Evolutionary conservation across 2,113 vertebrate species (phyloP).

Genomic region (Psilopogon haemacephalus): DNA sequence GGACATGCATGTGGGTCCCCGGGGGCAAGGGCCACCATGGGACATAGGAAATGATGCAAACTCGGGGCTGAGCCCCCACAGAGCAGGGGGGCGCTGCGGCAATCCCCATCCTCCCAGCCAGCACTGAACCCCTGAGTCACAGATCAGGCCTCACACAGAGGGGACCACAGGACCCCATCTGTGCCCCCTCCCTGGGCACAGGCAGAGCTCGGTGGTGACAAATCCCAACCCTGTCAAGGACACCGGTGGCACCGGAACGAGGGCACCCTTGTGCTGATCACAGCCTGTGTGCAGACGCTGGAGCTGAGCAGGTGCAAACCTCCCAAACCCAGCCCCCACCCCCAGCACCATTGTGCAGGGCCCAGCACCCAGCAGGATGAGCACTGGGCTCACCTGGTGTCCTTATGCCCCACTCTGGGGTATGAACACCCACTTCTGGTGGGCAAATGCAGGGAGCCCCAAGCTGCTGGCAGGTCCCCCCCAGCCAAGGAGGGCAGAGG

Average conservation of each 20-base stretch:
- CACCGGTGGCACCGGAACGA: fast-evolving
- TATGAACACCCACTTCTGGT: fast-evolving
- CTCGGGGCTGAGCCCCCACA: background rate
- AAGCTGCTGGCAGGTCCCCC: background rate
- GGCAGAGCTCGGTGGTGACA: background rate
- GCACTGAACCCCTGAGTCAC: fast-evolving
- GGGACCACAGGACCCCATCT: fast-evolving
- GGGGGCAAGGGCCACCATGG: fast-evolving
- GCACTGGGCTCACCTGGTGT: fast-evolving
- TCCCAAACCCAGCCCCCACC: fast-evolving
- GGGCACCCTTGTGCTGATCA: fast-evolving
- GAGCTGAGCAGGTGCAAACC: fast-evolving
- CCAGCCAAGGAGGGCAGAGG: background rate
- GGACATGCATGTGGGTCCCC: fast-evolving
- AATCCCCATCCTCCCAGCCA: background rate
- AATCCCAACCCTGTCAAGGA: slow-evolving; percentile 12
- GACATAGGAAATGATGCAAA: background rate
- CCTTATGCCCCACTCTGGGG: fast-evolving
- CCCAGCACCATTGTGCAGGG: background rate
- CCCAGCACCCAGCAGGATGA: background rate
- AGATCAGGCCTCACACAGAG: fast-evolving
- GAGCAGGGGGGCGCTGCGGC: background rate
- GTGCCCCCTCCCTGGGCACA: background rate
- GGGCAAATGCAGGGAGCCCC: background rate
- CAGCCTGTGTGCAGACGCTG: background rate